Conservation (phyloP, 2,113 vertebrate genomes). For the Calypte anna region DNA sequence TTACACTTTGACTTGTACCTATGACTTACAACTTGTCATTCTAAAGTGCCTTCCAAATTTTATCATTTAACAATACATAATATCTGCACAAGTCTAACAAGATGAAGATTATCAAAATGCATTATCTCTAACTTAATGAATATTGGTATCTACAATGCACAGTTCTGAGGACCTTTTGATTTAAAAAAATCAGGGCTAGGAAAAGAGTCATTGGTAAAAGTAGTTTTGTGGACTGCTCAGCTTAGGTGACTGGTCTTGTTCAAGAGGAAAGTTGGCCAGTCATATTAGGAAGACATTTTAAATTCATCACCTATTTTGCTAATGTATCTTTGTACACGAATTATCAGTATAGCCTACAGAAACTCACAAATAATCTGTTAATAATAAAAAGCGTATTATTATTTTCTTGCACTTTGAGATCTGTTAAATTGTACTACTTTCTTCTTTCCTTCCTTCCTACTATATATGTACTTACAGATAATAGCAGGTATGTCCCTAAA, state of each 20-base stretch:
- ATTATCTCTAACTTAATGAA: neutral
- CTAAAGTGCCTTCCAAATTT: neutral
- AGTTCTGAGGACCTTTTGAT: neutral
- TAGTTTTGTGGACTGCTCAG: neutral
- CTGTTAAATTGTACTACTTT: neutral
- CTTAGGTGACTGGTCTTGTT: neutral
- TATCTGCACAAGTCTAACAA: neutral
- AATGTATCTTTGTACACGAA: neutral
- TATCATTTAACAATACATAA: neutral
- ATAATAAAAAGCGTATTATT: neutral
- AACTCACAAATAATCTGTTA: constrained; percentile 11
- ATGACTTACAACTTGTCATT: neutral
- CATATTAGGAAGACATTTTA: neutral
- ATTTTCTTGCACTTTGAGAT: neutral
- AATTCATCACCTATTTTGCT: neutral
- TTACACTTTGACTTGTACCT: neutral
- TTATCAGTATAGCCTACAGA: neutral
- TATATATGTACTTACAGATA: neutral
- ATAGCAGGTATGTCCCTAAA: neutral
- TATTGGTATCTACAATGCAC: neutral
- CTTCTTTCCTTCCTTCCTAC: neutral
- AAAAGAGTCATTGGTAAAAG: neutral
- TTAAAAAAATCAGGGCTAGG: neutral
- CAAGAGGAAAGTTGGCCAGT: neutral
- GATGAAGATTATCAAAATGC: neutral